Evolutionary conservation across 1,140 invertebrate genomes (phyloP).

Genomic region (Cotesia vestalis): DNA sequence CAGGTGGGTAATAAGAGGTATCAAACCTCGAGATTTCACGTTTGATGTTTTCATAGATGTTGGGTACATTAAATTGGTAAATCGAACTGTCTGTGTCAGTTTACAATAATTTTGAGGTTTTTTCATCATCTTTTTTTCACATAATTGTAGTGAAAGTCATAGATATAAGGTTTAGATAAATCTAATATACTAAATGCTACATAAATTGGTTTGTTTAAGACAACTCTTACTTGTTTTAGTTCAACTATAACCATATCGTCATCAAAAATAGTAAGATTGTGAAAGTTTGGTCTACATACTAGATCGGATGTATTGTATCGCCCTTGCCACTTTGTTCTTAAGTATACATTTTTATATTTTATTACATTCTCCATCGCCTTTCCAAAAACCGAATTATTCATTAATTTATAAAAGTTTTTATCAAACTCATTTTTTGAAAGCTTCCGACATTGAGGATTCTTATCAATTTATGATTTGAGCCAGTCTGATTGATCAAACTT

Average conservation of each 20-base stretch:
- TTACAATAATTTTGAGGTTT: conserved; percentile 11
- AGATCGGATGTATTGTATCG: neutral
- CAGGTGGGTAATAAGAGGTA: neutral
- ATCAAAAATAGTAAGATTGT: neutral
- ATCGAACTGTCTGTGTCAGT: neutral
- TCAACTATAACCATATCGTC: conserved; percentile 3
- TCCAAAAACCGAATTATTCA: neutral
- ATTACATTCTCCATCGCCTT: conserved; percentile 9
- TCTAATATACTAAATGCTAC: conserved; percentile 5
- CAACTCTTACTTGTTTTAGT: neutral
- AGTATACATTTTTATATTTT: neutral
- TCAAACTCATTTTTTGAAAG: too few relatives aligned
- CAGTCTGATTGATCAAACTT: neutral
- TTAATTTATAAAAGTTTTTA: too few relatives aligned
- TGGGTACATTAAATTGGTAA: neutral
- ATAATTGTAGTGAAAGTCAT: conserved; percentile 27
- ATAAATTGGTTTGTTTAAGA: conserved; percentile 24
- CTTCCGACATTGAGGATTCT: too few relatives aligned
- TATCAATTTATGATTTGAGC: too few relatives aligned
- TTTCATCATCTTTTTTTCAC: neutral
- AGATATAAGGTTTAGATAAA: conserved; percentile 11
- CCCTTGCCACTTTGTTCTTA: neutral
- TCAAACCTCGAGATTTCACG: neutral
- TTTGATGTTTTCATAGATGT: conserved; percentile 18
- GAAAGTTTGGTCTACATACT: conserved; percentile 14